These are phyloP conservation scores for Herpetotheres cachinnans DNA, from an alignment of 2,113 vertebrate genomes.

Conservation along the genomic window DNA sequence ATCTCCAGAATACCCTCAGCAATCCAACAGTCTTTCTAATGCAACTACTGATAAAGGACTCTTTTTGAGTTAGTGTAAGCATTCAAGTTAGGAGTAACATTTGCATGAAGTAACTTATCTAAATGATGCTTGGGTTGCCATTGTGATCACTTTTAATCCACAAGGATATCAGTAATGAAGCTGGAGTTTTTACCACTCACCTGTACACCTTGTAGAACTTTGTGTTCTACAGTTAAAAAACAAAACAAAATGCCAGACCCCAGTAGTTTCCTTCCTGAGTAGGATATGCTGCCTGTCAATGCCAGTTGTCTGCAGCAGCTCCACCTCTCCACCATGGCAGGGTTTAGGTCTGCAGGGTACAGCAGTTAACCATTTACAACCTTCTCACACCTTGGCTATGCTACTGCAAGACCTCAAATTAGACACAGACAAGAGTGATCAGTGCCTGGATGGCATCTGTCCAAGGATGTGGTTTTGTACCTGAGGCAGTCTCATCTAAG, in stretches of 20 bases:
- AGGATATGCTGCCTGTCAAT: not conserved
- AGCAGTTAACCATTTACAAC: constrained; percentile 1
- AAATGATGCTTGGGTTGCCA: not conserved
- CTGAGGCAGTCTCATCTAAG: not conserved
- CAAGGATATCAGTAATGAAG: not conserved
- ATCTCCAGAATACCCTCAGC: not conserved
- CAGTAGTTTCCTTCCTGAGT: not conserved
- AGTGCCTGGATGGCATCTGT: not conserved
- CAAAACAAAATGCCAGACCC: not conserved
- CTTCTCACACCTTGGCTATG: not conserved
- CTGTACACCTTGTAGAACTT: not conserved
- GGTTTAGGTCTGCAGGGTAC: not conserved
- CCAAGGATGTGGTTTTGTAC: not conserved
- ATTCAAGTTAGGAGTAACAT: not conserved
- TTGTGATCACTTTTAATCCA: not conserved
- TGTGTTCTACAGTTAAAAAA: not conserved
- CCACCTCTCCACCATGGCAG: not conserved
- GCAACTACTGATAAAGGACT: not conserved
- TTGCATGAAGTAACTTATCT: not conserved
- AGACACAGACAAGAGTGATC: not conserved
- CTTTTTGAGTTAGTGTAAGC: not conserved
- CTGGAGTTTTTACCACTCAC: not conserved
- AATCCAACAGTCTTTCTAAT: not conserved
- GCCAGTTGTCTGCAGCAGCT: not conserved
- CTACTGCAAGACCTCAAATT: not conserved